A percentile compares a stretch with the other conserved stretches of the same genome.
Evolutionary conservation across 2,113 vertebrate genomes (phyloP).

Genomic region (Pseudopodoces humilis): DNA sequence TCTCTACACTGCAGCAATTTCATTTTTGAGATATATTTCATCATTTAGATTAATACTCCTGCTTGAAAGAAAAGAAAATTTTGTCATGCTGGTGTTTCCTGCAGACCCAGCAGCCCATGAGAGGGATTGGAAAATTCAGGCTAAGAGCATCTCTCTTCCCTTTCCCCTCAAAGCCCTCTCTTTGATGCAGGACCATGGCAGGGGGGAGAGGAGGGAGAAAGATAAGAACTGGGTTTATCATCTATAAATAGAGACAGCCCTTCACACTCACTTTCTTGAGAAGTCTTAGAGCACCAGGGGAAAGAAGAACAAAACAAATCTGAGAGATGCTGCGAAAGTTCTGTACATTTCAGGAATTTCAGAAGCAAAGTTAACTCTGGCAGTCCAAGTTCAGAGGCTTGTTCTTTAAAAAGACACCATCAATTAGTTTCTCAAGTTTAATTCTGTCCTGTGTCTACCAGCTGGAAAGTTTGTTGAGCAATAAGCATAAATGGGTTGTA

Average conservation of each 20-base stretch:
- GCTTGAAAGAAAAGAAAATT: neutral
- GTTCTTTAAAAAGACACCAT: slow-evolving; percentile 5
- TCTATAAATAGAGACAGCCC: slow-evolving; percentile 23
- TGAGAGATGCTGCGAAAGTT: neutral
- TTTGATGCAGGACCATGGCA: neutral
- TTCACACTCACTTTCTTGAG: slow-evolving; percentile 22
- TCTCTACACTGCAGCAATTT: neutral
- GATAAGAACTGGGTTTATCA: slow-evolving; percentile 11
- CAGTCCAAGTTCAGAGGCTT: neutral
- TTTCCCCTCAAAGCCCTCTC: neutral
- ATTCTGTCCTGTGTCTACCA: neutral
- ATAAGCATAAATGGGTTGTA: neutral
- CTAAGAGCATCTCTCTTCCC: neutral
- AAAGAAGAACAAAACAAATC: neutral
- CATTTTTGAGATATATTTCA: neutral
- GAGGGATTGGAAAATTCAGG: neutral
- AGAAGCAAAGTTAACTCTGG: neutral
- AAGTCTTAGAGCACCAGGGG: neutral
- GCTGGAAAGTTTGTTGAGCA: neutral
- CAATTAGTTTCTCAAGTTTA: slow-evolving; percentile 6
- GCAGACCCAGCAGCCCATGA: neutral
- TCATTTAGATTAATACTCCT: neutral
- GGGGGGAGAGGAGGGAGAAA: neutral
- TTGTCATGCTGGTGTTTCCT: neutral
- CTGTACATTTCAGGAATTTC: neutral